Evolutionary conservation across 2,888 invertebrate genomes (phyloP), one percentile per base, ranked within the genome.

Genomic region (Drosophila flavopinicola): DNA sequence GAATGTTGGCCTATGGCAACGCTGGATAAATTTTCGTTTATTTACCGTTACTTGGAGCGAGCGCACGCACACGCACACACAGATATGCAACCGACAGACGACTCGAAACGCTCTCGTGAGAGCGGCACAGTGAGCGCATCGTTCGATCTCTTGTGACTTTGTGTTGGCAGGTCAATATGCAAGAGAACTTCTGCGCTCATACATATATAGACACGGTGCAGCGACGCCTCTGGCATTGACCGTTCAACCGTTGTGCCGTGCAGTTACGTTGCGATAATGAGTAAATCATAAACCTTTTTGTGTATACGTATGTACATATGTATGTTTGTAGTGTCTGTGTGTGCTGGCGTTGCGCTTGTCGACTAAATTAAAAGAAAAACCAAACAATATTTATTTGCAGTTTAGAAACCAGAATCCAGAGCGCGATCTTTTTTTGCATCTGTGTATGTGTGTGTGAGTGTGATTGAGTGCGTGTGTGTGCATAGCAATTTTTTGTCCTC

Each of bases 341-440:
- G 52, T 29, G 35, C 39, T 5, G 38, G n/a, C n/a, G n/a, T n/a
- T 20, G 7, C 24, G 35, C 32, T 20, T 39, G 35, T 38, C 13
- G 56, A 54, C 29, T n/a, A 10, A 39, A 51, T 13, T 2, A 23
- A 25, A 45, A 35, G 15, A 13, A 27, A 30, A 45, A 39, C 27
- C n/a, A n/a, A n/a, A 61, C 38, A 29, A 33, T 29, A 45, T 61
- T 56, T 57, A 52, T 57, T 66, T 72, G 37, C 56, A 51, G 54
- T 61, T 53, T 30, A 33, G 13, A 48, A 39, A 25, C 56, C 37
- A 39, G 25, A 38, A 56, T 32, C 53, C 23, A 42, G 41, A 47
- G 53, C 52, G 49, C 68, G 47, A 67, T 54, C 49, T 47, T 30
- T 59, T 41, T 6, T 48, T 25, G 23, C 9, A 24, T 11, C 17